Conservation (phyloP, 2,113 vertebrate genomes). For the Mesitornis unicolor region DNA sequence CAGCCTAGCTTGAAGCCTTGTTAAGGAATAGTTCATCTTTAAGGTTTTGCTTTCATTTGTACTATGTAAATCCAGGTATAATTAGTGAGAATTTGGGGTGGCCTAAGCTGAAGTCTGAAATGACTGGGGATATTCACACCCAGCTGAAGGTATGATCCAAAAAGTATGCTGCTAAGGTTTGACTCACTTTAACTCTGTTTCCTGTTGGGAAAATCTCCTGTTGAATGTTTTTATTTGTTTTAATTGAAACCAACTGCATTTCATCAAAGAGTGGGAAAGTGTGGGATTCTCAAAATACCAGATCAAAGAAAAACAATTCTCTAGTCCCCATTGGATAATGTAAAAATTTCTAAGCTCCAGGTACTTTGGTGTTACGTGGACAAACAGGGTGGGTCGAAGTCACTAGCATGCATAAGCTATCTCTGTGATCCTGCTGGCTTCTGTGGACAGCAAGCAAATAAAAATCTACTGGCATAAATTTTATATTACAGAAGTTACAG, state of each 20-base stretch:
- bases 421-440: not conserved
- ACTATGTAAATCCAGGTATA: not conserved
- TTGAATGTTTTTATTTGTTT: not conserved
- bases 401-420: rapidly evolving
- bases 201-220: not conserved
- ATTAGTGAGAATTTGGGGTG: not conserved
- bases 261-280: not conserved
- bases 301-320: conserved; percentile 13
- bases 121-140: not conserved
- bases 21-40: not conserved
- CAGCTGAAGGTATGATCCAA: not conserved
- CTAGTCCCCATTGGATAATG: not conserved
- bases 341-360: not conserved
- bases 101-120: not conserved
- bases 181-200: not conserved
- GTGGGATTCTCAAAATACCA: not conserved
- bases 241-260: conserved; percentile 10
- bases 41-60: not conserved
- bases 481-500: not conserved
- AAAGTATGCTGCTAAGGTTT: not conserved
- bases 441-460: not conserved
- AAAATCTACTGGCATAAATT: not conserved
- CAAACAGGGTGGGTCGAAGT: not conserved
- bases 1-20: not conserved
- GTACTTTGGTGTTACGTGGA: not conserved